Evolutionary conservation across 2,113 vertebrate genomes (phyloP), one percentile per base, ranked within the genome.

Genomic region (Dipodomys stephensi): DNA sequence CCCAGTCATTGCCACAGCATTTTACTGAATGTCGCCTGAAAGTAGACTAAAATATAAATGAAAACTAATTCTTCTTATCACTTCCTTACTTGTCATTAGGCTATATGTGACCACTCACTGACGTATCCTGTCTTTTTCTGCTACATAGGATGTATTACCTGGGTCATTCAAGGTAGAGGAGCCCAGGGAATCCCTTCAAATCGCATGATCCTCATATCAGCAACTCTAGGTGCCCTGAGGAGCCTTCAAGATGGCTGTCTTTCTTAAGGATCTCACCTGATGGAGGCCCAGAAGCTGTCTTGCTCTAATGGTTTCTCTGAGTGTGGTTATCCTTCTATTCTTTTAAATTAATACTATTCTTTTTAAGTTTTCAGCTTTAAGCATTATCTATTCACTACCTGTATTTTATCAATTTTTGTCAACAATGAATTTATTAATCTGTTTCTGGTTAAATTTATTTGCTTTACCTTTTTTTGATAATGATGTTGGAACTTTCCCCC

Each of bases 21-120:
- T 86, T 73, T 30, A 20, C 28, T 90, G 44, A 32, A 72, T 27
- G 79, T 44, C 23, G 32, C 27, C 68, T 62, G 67, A 49, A 72
- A 94, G 67, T 60, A 67, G 30, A 25, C 57, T 93, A 72, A 86
- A 88, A 73, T 93, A 32, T 65, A 76, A 87, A 84, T 87, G 64
- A 83, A 68, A 96, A 89, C 23, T 71, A 92, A 88, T 79, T n/a
- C 25, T n/a, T 60, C 20, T 68, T 46, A 23, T 7, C 28, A 79
- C 46, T 44, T 60, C 64, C 64, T 91, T 79, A 65, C 13, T 28
- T 72, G 53, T 84, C 62, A 30, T 12, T 57, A 65, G 64, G 84
- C 68, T 81, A 30, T 94, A 84, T 72, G 25, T 53, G 39, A 74
- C 46, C n/a, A 8, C 23, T 69, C 30, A 25, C 22, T 44, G 69